Evolutionary conservation across 2,113 vertebrate species (phyloP).

Genomic region (Paralichthys olivaceus): DNA sequence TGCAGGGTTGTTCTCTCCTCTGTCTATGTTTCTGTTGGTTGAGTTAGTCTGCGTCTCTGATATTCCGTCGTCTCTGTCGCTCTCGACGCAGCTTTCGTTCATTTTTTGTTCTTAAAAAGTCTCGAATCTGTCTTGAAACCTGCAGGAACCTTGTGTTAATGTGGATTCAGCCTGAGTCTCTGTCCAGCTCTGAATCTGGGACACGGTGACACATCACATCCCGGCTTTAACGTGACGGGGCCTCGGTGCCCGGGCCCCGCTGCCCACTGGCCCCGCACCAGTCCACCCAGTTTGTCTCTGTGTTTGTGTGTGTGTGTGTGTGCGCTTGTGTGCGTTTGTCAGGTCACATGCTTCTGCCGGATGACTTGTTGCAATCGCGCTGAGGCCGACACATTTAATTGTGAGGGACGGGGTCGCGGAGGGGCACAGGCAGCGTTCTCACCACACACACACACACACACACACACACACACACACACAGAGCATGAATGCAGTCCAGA

Average conservation of each 20-base stretch:
- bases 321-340: conserved; percentile 15
- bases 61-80: no score
- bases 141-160: no score
- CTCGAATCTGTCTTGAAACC: no score
- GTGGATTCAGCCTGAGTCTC: no score
- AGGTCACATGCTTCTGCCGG: conserved; percentile 72
- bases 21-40: no score
- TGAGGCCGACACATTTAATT: conserved; percentile 83
- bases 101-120: no score
- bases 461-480: conserved; percentile 41
- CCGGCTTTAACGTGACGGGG: no score
- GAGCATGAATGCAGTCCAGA: conserved; percentile 6
- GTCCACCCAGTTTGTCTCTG: conserved; percentile 25
- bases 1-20: no score
- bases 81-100: no score
- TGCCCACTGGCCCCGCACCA: background rate
- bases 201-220: background rate
- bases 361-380: conserved; percentile 80
- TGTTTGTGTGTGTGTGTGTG: conserved; percentile 25
- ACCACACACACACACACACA: conserved; percentile 37
- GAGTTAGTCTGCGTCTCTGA: no score
- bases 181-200: background rate
- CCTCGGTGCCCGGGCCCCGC: no score
- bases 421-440: conserved; percentile 39
- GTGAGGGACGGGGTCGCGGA: conserved; percentile 63